A percentile compares a stretch with the other conserved stretches of the same genome.
Conservation (phyloP, 2,797 vertebrate species). For the Pseudomugil gertrudae region DNA sequence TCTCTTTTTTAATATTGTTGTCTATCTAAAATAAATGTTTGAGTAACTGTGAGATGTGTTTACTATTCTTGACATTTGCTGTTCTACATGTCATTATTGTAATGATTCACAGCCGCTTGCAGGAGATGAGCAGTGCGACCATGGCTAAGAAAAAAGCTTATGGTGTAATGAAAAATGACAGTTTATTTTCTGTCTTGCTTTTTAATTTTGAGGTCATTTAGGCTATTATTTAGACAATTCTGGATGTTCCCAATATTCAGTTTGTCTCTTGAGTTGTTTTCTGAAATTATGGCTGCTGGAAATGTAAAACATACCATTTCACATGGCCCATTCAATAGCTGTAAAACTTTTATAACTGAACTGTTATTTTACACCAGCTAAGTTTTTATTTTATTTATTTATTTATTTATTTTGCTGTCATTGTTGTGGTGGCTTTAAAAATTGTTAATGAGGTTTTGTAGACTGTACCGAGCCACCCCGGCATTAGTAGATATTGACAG, state of each 20-base stretch:
- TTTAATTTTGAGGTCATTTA: neutral
- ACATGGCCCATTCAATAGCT: neutral
- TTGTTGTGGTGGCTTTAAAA: neutral
- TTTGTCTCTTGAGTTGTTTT: neutral
- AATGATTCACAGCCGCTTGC: neutral
- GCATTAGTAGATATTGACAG: neutral
- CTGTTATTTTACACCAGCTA: neutral
- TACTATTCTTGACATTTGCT: conserved; percentile 3
- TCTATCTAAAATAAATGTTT: neutral
- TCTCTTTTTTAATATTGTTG: conserved; percentile 1
- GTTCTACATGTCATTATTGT: conserved; percentile 4
- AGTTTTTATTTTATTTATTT: no score
- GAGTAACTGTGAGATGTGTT: conserved; percentile 8
- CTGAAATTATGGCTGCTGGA: neutral
- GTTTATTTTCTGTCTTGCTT: neutral
- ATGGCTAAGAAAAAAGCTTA: neutral
- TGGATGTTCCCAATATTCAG: neutral
- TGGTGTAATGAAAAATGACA: neutral
- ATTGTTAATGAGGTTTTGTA: neutral
- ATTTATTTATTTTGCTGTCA: neutral
- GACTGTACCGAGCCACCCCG: no score
- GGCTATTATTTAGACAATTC: neutral
- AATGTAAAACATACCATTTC: conserved; percentile 10
- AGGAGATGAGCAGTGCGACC: neutral
- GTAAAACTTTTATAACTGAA: conserved; percentile 8